Evolutionary conservation across 2,113 vertebrate genomes (phyloP), one percentile per base, ranked within the genome.

Genomic region (Oreotrochilus melanogaster): DNA sequence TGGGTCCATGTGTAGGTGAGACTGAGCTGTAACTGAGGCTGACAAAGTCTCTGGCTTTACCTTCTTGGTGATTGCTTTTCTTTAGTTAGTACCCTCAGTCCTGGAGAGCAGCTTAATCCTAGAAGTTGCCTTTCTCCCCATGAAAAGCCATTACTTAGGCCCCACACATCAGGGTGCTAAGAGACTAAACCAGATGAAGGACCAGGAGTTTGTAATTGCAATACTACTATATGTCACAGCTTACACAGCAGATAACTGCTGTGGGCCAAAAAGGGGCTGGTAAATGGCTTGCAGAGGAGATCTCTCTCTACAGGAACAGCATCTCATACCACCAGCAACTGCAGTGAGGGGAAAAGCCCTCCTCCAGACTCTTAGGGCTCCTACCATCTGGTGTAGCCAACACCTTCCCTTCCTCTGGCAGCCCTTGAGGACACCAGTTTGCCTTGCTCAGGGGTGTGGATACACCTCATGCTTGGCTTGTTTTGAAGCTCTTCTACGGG

Each of bases 361-460:
- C 10, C 27, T 76, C 64, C 62, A 47, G 43, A 37, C 25, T 69
- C 57, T 19, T 2, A 5, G 17, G 23, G 11, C 23, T 86, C 45
- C 50, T 83, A 9, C 35, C 61, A 30, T 0, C 2, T 37, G 25
- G 16, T 57, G 56, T 8, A 73, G 53, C n/a, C 1, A 11, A 43
- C 45, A 15, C 22, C 74, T 16, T 17, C 28, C 50, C 72, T 39
- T 76, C 50, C 35, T 39, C 60, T 0, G 0, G 81, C 47, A 73
- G 60, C 56, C 65, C 69, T 87, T 2, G 9, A 39, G 81, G 27
- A 58, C 9, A 58, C 43, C 21, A 45, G 17, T 66, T 61, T 73
- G n/a, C 60, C 14, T 66, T 1, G 0, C 48, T 50, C 0, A 0
- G 43, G 57, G 11, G 17, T 69, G 37, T 3, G n/a, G 54, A 39